Percentiles rank a stretch among this genome's conserved stretches.
Evolutionary conservation across 2,113 vertebrate species (phyloP).

Genomic region (Elanus axillaris): DNA sequence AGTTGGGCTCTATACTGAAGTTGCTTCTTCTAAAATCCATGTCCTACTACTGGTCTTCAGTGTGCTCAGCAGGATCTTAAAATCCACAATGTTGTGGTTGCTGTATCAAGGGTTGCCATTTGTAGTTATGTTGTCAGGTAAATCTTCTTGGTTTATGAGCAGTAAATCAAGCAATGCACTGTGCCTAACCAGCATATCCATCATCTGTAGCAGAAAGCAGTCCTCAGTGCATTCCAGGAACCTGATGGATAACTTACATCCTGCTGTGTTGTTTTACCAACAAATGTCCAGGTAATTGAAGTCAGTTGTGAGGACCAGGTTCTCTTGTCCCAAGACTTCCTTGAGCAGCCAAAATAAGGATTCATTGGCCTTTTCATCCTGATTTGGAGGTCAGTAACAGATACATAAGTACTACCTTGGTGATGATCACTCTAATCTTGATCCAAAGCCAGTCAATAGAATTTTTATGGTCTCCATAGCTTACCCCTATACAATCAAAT

Average conservation of each 20-base stretch:
- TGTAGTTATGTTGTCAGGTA: background rate
- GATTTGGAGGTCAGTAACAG: background rate
- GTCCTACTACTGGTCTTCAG: background rate
- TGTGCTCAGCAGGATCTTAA: background rate
- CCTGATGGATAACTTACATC: background rate
- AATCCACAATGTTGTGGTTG: background rate
- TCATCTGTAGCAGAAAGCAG: background rate
- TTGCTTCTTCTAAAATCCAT: background rate
- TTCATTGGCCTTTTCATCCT: accelerated
- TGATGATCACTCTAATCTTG: background rate
- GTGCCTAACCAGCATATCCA: background rate
- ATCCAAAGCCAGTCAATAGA: background rate
- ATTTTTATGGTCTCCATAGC: background rate
- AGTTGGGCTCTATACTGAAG: background rate
- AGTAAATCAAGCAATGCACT: background rate
- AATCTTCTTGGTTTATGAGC: background rate
- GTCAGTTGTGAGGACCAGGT: background rate
- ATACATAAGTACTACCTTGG: background rate
- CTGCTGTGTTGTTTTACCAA: background rate
- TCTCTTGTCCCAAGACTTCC: background rate
- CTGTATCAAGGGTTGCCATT: background rate
- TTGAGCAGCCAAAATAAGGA: background rate
- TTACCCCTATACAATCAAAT: background rate
- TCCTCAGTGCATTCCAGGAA: background rate
- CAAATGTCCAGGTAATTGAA: background rate